Evolutionary conservation across 1,140 invertebrate genomes (phyloP).

Genomic region (Euura lappo): DNA sequence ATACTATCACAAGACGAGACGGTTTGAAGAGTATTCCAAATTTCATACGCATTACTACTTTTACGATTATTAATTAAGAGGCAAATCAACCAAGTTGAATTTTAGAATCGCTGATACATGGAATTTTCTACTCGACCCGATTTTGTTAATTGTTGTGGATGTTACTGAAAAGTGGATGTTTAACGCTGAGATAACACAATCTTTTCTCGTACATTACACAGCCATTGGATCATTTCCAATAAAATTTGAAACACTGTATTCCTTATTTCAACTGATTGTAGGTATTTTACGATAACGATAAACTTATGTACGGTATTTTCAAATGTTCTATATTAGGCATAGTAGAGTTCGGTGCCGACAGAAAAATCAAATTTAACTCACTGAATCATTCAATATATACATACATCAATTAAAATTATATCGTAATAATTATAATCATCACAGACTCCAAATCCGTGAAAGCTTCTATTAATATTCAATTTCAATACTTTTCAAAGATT

Average conservation of each 20-base stretch:
- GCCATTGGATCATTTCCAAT: background rate
- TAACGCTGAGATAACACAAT: background rate
- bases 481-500: background rate
- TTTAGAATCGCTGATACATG: background rate
- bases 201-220: background rate
- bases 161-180: no score
- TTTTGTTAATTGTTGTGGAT: background rate
- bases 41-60: background rate
- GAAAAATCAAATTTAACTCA: background rate
- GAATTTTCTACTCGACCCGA: no score
- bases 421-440: background rate
- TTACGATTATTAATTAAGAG: background rate
- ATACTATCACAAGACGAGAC: conserved; percentile 16
- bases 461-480: background rate
- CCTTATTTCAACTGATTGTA: background rate
- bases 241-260: conserved; percentile 9
- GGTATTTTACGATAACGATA: background rate
- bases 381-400: background rate
- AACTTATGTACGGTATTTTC: background rate
- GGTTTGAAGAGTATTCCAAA: conserved; percentile 13
- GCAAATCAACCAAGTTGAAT: background rate
- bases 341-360: background rate
- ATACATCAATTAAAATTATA: background rate
- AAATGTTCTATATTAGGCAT: background rate
- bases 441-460: background rate